A percentile compares a stretch with the other conserved stretches of the same genome.
Conservation (phyloP, 1,140 invertebrate species). For the Ylistrum balloti region DNA sequence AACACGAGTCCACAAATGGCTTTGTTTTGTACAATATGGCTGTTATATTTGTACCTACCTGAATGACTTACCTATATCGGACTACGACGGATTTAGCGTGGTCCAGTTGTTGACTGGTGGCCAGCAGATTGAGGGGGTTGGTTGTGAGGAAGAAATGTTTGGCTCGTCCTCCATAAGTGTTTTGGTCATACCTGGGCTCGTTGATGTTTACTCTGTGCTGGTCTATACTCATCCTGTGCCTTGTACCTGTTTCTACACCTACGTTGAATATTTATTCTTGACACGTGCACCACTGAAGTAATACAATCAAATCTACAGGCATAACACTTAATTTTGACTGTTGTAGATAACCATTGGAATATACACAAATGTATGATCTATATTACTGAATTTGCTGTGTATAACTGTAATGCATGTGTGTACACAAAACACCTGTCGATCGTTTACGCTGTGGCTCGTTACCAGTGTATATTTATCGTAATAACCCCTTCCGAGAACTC, state of each 20-base stretch:
- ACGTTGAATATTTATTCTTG: neutral
- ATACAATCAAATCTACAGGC: neutral
- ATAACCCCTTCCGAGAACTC: neutral
- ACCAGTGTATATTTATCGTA: neutral
- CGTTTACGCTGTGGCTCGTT: neutral
- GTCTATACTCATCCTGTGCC: neutral
- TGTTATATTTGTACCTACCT: neutral
- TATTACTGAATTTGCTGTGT: neutral
- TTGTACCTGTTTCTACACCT: neutral
- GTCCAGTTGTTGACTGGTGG: slow-evolving; percentile 88
- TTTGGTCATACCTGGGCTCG: slow-evolving; percentile 95
- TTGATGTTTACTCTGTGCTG: slow-evolving; percentile 89
- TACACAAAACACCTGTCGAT: neutral
- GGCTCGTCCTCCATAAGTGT: slow-evolving; percentile 94
- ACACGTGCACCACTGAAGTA: neutral
- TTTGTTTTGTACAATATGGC: no score
- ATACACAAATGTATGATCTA: neutral
- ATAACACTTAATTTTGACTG: neutral
- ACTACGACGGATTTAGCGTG: slow-evolving; percentile 90
- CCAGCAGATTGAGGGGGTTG: slow-evolving; percentile 95
- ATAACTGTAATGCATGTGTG: neutral
- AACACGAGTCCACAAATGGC: no score
- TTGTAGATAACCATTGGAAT: neutral
- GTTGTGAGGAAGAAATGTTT: slow-evolving; percentile 98
- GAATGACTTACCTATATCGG: slow-evolving; percentile 87